A percentile compares a stretch with the other conserved stretches of the same genome.
These are phyloP conservation scores for Acronicta alni DNA, from an alignment of 2,888 invertebrate genomes.

Conservation along the genomic window DNA sequence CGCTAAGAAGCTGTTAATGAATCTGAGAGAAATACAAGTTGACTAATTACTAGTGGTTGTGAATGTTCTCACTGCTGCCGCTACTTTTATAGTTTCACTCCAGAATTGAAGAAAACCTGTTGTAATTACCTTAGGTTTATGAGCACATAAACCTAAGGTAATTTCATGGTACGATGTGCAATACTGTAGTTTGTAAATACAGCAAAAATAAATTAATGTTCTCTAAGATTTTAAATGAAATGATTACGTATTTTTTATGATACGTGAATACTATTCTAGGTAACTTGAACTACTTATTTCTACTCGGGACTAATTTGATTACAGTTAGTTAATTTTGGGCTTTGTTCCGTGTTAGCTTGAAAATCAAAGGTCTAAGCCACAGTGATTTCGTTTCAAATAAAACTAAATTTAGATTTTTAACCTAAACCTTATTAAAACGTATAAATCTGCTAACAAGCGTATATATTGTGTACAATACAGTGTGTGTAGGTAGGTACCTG, in stretches of 20 bases:
- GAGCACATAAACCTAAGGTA: conserved; percentile 7
- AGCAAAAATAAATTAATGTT: neutral
- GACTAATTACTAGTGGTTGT: conserved; percentile 30
- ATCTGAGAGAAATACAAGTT: conserved; percentile 5
- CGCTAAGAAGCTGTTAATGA: conserved; percentile 16
- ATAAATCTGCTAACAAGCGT: neutral
- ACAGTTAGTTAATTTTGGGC: too few relatives aligned
- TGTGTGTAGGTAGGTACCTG: neutral
- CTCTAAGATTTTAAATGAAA: too few relatives aligned
- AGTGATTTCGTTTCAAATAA: too few relatives aligned
- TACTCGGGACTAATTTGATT: too few relatives aligned
- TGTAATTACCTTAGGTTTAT: neutral
- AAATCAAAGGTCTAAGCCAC: too few relatives aligned
- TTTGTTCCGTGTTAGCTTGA: too few relatives aligned
- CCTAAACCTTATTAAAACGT: neutral
- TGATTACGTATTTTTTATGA: too few relatives aligned
- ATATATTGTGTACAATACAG: neutral
- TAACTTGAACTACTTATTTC: too few relatives aligned
- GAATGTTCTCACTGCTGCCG: conserved; percentile 2
- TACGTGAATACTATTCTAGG: too few relatives aligned
- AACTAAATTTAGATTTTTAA: neutral
- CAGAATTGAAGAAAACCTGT: conserved; percentile 22
- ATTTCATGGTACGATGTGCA: neutral
- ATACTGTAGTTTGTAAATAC: neutral
- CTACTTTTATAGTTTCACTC: conserved; percentile 14